Percentiles rank a stretch among this genome's conserved stretches.
Evolutionary conservation across 2,797 vertebrate genomes (phyloP).

Genomic region (Ciconia nigra): DNA sequence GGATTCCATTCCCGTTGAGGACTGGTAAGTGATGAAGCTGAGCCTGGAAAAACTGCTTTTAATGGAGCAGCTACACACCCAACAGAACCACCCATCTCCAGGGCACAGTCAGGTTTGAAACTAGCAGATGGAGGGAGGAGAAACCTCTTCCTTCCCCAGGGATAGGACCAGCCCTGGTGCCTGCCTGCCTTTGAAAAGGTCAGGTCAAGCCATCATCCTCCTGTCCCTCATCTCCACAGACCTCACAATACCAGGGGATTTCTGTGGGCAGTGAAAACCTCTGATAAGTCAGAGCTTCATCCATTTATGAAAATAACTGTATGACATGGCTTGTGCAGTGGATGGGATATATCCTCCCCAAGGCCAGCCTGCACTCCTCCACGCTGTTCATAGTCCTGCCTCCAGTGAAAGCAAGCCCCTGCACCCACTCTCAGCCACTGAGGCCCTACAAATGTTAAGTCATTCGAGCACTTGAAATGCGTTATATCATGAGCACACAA

Average conservation of each 20-base stretch:
- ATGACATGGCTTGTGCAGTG: accelerated
- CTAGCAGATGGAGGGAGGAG: background rate
- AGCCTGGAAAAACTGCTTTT: background rate
- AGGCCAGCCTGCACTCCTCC: background rate
- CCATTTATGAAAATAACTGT: background rate
- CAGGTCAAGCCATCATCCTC: background rate
- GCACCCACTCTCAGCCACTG: background rate
- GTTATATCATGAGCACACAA: background rate
- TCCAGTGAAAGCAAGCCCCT: background rate
- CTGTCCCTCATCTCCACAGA: background rate
- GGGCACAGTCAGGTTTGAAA: background rate
- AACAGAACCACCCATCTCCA: background rate
- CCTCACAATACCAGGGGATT: background rate
- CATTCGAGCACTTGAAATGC: background rate
- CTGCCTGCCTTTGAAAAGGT: background rate
- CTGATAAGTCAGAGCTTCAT: background rate
- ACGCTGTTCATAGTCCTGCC: background rate
- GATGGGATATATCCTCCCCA: background rate
- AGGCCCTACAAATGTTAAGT: background rate
- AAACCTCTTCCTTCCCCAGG: background rate
- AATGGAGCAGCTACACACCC: background rate
- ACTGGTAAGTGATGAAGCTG: background rate
- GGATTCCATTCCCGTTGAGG: background rate
- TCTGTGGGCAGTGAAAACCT: background rate
- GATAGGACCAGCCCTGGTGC: background rate